Evolutionary conservation across 2,797 vertebrate species (phyloP), one percentile per base, ranked within the genome.

Genomic region (Chelmon rostratus): DNA sequence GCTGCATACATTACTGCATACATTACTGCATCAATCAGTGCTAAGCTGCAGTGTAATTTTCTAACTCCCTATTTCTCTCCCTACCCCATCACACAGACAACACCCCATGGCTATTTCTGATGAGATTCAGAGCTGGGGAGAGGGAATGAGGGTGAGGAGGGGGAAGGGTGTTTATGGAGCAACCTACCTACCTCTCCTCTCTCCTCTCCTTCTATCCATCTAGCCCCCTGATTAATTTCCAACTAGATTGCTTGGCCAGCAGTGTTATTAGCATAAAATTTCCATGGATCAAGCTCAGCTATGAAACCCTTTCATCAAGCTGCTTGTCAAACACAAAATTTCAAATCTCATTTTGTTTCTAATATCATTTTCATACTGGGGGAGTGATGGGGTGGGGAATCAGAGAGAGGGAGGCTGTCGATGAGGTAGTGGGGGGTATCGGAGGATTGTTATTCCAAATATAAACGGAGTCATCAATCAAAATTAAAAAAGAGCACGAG

Each of bases 331-430:
- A 96, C 94, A 96, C 90, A 93, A 95, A 94, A 95, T 95, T 95
- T 95, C 90, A 95, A 95, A 96, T 96, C 95, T 96, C 94, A 96
- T 96, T 96, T 95, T 96, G 95, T 95, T 96, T 95, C 92, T 95
- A 95, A 96, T 96, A 96, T 95, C 76, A 95, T 95, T 96, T 95
- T 95, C 92, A 88, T 93, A 92, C 87, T 53, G 71, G 78, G 84
- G 86, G 59, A 79, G 85, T 75, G 88, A 85, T 73, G 79, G 62
- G 69, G 68, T 78, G 75, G 88, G 73, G 82, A 79, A 84, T 78
- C 13, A 59, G 79, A 79, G 58, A 70, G 81, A 68, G 75, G 28
- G 75, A 70, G 78, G 77, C 54, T 71, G 77, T 62, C 50, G 33
- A 68, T 0, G 46, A 49, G 68, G 59, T 63, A 79, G 82, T 25